phyloP scores from a whole-genome alignment of 2,113 vertebrate genomes.

The Prionailurus viverrinus region DNA sequence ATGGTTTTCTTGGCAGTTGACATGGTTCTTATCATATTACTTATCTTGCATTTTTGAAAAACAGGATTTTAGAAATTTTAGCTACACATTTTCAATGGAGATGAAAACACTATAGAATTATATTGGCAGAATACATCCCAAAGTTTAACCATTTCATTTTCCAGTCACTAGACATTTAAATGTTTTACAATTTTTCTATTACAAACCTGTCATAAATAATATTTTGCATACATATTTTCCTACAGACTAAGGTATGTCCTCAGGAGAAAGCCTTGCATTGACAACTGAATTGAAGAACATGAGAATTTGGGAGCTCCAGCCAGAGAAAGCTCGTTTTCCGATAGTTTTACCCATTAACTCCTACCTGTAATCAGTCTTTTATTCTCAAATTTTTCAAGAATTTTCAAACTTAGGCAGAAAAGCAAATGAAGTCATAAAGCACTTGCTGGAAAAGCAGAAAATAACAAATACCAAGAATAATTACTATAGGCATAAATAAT shows the following conservation, averaged over 20 bases:
- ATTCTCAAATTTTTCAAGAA: slow-evolving; percentile 34
- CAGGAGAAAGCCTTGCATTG: slow-evolving; percentile 24
- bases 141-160: background rate
- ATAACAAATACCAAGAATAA: slow-evolving; percentile 7
- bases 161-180: background rate
- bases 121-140: background rate
- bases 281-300: background rate
- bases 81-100: slow-evolving; percentile 7
- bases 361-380: background rate
- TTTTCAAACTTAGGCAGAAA: slow-evolving; percentile 5
- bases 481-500: background rate
- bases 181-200: slow-evolving; percentile 42
- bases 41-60: slow-evolving; percentile 2
- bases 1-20: background rate
- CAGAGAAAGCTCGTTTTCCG: background rate
- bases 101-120: background rate
- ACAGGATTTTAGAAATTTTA: slow-evolving; percentile 17
- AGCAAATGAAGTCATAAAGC: slow-evolving; percentile 12
- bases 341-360: background rate
- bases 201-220: slow-evolving; percentile 23
- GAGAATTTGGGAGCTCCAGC: background rate
- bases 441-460: background rate
- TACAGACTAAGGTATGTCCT: background rate
- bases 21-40: background rate
- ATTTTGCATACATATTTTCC: background rate